These are phyloP conservation scores for Pandemis cinnamomeana DNA, from an alignment of 2,888 invertebrate species.

Conservation along the genomic window DNA sequence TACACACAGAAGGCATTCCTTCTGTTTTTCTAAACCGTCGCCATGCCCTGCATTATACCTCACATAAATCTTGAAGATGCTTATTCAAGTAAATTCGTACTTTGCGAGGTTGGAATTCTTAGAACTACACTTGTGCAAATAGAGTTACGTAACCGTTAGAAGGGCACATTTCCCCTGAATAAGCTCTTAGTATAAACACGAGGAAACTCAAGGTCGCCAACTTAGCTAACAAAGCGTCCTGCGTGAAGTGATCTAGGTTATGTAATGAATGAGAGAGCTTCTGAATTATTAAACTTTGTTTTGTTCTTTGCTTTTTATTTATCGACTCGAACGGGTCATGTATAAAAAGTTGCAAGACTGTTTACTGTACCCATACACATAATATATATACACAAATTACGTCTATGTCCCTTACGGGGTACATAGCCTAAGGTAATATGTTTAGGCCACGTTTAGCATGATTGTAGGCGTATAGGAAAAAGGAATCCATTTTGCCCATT, in stretches of 20 bases:
- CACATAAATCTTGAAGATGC: background rate
- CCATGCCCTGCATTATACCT: too few relatives aligned
- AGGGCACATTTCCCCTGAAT: background rate
- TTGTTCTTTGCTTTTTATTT: background rate
- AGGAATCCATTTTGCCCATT: too few relatives aligned
- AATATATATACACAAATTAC: too few relatives aligned
- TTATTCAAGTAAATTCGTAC: background rate
- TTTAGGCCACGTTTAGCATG: too few relatives aligned
- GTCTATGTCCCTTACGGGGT: too few relatives aligned
- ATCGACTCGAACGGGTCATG: background rate
- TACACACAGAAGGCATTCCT: too few relatives aligned
- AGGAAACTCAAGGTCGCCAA: background rate
- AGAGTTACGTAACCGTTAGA: background rate
- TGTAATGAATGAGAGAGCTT: slow-evolving; percentile 10
- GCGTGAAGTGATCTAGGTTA: background rate
- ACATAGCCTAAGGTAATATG: too few relatives aligned
- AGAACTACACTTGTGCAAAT: background rate
- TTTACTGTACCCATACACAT: background rate
- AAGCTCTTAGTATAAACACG: background rate
- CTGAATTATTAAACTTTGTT: slow-evolving; percentile 1
- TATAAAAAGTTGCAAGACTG: background rate
- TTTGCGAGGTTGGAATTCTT: background rate
- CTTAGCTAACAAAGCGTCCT: background rate
- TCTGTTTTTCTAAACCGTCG: too few relatives aligned
- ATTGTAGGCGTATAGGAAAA: background rate